Percentiles rank a stretch among this genome's conserved stretches.
Conservation (phyloP, 37 sponge, comb jelly and placozoan species). For the Geodia barretti region DNA sequence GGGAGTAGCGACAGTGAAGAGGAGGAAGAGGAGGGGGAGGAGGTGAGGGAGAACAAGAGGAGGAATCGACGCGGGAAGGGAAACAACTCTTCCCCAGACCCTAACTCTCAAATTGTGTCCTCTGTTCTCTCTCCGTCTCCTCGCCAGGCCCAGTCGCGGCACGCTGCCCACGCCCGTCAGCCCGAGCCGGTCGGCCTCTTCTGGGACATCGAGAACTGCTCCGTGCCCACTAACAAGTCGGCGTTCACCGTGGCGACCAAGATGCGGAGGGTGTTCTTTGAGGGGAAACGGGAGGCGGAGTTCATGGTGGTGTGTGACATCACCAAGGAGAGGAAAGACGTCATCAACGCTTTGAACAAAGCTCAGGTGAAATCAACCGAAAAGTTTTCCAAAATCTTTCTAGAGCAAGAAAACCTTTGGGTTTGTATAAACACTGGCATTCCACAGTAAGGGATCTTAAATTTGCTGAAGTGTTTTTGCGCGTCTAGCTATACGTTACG, state of each 20-base stretch:
- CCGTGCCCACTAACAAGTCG: conserved; percentile 67
- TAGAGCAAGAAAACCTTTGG: too few relatives aligned
- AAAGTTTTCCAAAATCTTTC: too few relatives aligned
- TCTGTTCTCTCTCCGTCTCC: neutral
- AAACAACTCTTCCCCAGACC: neutral
- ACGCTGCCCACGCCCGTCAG: neutral
- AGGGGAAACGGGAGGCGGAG: conserved; percentile 87
- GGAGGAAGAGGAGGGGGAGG: neutral
- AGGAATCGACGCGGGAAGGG: neutral
- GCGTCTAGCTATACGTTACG: too few relatives aligned
- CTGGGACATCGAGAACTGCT: conserved; percentile 94
- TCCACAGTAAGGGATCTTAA: too few relatives aligned
- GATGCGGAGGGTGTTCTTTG: conserved; percentile 70
- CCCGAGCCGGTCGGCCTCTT: conserved; percentile 88
- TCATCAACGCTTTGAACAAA: conserved; percentile 72
- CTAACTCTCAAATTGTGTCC: neutral
- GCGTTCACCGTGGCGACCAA: conserved; percentile 71
- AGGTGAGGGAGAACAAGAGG: neutral
- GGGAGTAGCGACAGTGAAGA: neutral
- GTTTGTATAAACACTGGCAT: too few relatives aligned
- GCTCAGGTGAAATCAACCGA: conserved; percentile 86
- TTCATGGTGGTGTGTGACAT: conserved; percentile 93
- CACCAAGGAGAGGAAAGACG: conserved; percentile 71
- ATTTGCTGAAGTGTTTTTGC: too few relatives aligned
- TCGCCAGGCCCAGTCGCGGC: neutral